A percentile compares a stretch with the other conserved stretches of the same genome.
phyloP scores from a whole-genome alignment of 2,113 vertebrate species.

The Hemiscyllium ocellatum region DNA sequence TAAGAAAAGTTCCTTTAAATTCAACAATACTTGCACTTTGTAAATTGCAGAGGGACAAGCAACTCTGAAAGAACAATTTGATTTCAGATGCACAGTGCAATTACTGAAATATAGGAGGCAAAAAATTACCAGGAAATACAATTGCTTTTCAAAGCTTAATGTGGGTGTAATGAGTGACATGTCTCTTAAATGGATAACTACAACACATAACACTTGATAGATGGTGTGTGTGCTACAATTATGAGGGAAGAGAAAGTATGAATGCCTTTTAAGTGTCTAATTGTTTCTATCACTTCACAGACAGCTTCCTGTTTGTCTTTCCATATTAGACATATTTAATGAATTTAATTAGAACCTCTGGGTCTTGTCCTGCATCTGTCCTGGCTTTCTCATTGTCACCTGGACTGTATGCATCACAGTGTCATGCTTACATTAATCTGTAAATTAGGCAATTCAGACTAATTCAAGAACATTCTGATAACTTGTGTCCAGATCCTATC shows the following conservation, averaged over 20 bases:
- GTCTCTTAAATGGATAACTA: not conserved
- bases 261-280: not conserved
- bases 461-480: not conserved
- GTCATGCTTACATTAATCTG: not conserved
- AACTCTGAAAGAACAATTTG: not conserved
- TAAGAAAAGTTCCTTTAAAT: not conserved
- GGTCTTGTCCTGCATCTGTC: not conserved
- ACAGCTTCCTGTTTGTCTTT: slow-evolving; percentile 12
- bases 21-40: not conserved
- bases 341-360: slow-evolving; percentile 10
- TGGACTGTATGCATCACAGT: not conserved
- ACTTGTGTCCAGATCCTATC: not conserved
- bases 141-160: not conserved
- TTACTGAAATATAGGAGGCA: not conserved
- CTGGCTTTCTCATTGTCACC: not conserved
- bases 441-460: not conserved
- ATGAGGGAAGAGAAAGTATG: not conserved
- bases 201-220: not conserved
- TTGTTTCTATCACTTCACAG: slow-evolving; percentile 10
- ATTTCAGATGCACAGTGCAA: not conserved
- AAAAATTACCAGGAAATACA: not conserved
- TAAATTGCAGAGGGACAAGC: not conserved
- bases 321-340: not conserved
- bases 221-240: slow-evolving; percentile 4
- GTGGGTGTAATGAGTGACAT: slow-evolving; percentile 7